Base-by-base conservation (phyloP, 2,888 invertebrate species). In the Eupithecia subfuscata region DNA sequence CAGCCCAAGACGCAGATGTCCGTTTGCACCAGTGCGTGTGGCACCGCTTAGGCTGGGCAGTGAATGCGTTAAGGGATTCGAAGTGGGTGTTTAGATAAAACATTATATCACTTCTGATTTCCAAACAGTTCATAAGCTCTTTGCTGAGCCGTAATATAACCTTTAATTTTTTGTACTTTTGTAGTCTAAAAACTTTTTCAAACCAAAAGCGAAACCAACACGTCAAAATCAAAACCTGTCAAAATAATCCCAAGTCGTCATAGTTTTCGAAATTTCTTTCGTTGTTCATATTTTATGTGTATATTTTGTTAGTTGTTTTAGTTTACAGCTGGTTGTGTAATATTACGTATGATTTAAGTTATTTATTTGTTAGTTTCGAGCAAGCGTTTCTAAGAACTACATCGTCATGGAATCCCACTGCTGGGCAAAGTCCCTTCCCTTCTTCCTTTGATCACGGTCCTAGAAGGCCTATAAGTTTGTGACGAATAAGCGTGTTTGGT, bases 231-330 rank as follows among this genome's bases (percentile, higher is more conserved):
- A 69, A 70, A 75, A 77, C 18, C 79, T 78, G 78, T 79, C 82
- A 79, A 74, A 34, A 64, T 43, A 69, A 75, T 69, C 34, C 64
- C 70, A 75, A 79, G 34, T 79, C 78, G 77, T 79, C 82, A 78
- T 16, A 14, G 70, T 80, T 82, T 81, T 78, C 71, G 70, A 78
- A 76, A 78, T 77, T 76, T 75, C 43, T 81, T 80, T 80, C 74
- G 78, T 76, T 81, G 79, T 60, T 48, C 79, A 81, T 80, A 78
- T 80, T 80, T 79, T 74, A 78, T 70, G 80, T 81, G 80, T 76
- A 80, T 81, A 74, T 72, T 72, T 67, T 40, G 74, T 45, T 45
- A 75, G 76, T 74, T 73, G 34, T 76, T 60, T 76, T 69, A 18
- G 30, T 16, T n/a, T n/a, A 52, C n/a, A 9, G 75, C 79, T 83